Evolutionary conservation across 2,888 invertebrate genomes (phyloP), one percentile per base, ranked within the genome.

Genomic region (Tolmerus cingulatus): DNA sequence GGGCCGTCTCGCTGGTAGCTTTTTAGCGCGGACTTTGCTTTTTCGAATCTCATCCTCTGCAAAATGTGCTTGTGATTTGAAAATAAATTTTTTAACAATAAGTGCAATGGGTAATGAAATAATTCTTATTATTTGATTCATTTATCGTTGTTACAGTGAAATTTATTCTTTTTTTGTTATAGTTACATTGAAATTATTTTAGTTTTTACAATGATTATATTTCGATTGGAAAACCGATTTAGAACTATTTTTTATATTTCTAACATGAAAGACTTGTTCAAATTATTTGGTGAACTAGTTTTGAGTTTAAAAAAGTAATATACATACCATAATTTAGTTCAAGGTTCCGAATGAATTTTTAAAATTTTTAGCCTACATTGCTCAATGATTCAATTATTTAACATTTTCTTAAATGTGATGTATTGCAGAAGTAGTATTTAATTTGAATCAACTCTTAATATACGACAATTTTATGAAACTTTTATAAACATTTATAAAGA

Each of bases 1-100:
- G 85, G 74, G 27, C 85, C 46, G 85, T 85, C 85, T 30, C 74
- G 57, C 43, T 85, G 43, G 43, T 85, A 85, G 51, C 74, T 74
- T 74, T 85, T 74, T 43, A 74, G 85, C 74, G 46, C 37, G 46
- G 27, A 66, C 12, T 12, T 23, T 23, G 19, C 7, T 19, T 23
- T 66, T 66, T 12, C 27, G 66, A 12, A 66, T 66, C 9, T 55
- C 55, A 55, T 66, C 27, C n/a, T 66, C 27, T 66, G 27, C 19
- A 66, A 66, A 34, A 76, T 76, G 76, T 76, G 76, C 19, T 76
- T 34, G 76, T 76, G 76, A 76, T 16, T 66, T 66, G 12, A 23
- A 19, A 23, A 46, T 46, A 23, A 66, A 19, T 1, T 66, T 23
- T 0, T 66, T 66, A 23, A 66, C 14, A 27, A 66, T 66, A 66